Base-by-base conservation (phyloP, 2,888 invertebrate genomes). In the Chydorus sphaericus region DNA sequence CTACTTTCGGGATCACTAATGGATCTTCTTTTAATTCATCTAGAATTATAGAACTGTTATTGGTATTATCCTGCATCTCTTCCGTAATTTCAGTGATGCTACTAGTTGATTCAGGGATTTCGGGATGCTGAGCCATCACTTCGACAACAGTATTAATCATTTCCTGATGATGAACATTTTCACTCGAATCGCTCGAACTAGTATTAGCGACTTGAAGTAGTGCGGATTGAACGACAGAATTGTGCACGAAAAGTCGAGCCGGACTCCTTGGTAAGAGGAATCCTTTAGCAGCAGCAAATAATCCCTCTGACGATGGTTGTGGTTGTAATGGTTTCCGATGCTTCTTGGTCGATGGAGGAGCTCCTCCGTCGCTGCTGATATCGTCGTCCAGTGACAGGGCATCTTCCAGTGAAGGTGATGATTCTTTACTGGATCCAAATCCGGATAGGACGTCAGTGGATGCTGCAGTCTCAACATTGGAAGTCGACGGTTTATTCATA, bases 191-290 rank as follows among this genome's bases (percentile, higher is more conserved):
- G n/a, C n/a, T n/a, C n/a, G n/a, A n/a, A n/a, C n/a, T n/a, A n/a
- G n/a, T n/a, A n/a, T n/a, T n/a, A n/a, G n/a, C n/a, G 11, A 44
- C 44, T 5, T 28, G 28, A 38, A 16, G 48, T 6, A 57, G 37
- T 14, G 54, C 54, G n/a, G 57, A 57, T 28, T 44, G 37, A 8
- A 57, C 48, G 6, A 57, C 20, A 4, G 38, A 26, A 18, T 57
- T 51, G 48, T 57, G 57, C 14, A 57, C 57, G 26, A 57, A 57
- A 20, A 57, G 29, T 23, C 57, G 16, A 4, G 57, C 57, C 18
- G 57, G 57, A 18, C 54, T 55, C 8, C 49, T 38, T 20, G 57
- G 57, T 44, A 57, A 38, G 20, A 54, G 48, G 39, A 57, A 54
- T n/a, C 57, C 57, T n/a, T 54, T 29, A 29, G 23, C 33, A 10